Conservation (phyloP, 2,888 invertebrate genomes). For the Choreutis nemorana region DNA sequence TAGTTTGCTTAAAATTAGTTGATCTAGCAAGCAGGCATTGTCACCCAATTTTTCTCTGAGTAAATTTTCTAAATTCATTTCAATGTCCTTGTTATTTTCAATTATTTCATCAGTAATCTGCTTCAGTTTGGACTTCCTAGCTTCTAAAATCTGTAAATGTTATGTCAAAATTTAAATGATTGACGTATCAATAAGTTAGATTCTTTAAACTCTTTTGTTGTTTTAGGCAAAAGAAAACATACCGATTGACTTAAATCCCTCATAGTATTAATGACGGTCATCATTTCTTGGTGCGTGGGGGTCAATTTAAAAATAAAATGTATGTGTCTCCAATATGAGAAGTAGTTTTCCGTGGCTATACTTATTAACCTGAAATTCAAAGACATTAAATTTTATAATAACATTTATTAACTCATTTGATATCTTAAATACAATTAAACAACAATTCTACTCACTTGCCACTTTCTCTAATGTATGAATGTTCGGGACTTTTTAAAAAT, state of each 20-base stretch:
- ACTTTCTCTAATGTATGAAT: constrained; percentile 19
- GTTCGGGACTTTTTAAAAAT: constrained; percentile 16
- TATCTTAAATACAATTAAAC: constrained; percentile 5
- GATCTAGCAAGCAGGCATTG: constrained; percentile 18
- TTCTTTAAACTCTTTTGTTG: too few species aligned
- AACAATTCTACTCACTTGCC: constrained; percentile 14
- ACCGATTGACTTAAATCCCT: too few species aligned
- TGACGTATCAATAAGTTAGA: too few species aligned
- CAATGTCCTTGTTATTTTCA: constrained; percentile 15
- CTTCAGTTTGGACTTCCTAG: constrained; percentile 16
- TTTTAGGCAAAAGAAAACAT: too few species aligned
- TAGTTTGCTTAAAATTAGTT: constrained; percentile 17
- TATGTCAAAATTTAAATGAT: too few species aligned
- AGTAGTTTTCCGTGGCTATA: constrained; percentile 19
- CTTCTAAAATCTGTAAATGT: constrained; percentile 15
- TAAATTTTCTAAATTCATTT: constrained; percentile 3
- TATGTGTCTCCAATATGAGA: constrained; percentile 24
- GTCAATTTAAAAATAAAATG: constrained; percentile 16
- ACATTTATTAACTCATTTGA: background rate
- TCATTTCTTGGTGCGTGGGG: constrained; percentile 19
- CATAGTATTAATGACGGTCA: constrained; percentile 16
- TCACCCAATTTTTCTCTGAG: constrained; percentile 14
- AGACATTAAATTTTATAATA: background rate
- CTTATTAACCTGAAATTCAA: constrained; percentile 15
- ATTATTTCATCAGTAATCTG: constrained; percentile 14